Base-by-base conservation (phyloP, 2,888 invertebrate species). In the Halictus ligatus region DNA sequence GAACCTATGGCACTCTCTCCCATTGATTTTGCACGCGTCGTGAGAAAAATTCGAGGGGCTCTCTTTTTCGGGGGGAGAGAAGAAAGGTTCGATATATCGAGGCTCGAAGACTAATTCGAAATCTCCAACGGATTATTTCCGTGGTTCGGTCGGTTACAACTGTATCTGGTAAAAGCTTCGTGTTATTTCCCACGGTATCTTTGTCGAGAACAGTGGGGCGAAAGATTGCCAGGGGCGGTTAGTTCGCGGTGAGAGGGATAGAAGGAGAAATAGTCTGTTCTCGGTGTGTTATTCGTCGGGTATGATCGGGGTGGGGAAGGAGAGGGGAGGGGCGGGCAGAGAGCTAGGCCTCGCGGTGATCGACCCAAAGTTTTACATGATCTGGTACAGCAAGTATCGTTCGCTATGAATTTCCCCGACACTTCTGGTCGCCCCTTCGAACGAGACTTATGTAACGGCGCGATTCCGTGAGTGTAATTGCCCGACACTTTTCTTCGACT, bases 161-260 rank as follows among this genome's bases (percentile, higher is more conserved):
- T 90, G 91, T 90, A 90, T 92, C 91, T 90, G 92, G 92, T 92
- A 90, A 91, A 93, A 92, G 93, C 93, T 93, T 92, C 93, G 93
- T 92, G 94, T 93, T 92, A 93, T 94, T 94, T 94, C 94, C 94
- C 94, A 94, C 94, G 94, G 92, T 91, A 78, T 81, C 75, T 81
- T 79, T 71, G 80, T 40, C 40, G 83, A 29, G 64, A 86, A 76
- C 74, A 78, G 76, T 60, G 87, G 87, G 85, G 85, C 80, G 88
- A 90, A 82, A 89, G 87, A 83, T 75, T 83, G 86, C 75, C 80
- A 88, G 81, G 85, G 87, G 85, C 85, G 58, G 77, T 60, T 81
- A 80, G 81, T 85, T 84, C 50, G 73, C 15, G 77, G 80, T 75
- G 81, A 80, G 90, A 81, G 87, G 80, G 80, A 79, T 81, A 83